Evolutionary conservation across 2,113 vertebrate genomes (phyloP).

Genomic region (Penelope pileata): DNA sequence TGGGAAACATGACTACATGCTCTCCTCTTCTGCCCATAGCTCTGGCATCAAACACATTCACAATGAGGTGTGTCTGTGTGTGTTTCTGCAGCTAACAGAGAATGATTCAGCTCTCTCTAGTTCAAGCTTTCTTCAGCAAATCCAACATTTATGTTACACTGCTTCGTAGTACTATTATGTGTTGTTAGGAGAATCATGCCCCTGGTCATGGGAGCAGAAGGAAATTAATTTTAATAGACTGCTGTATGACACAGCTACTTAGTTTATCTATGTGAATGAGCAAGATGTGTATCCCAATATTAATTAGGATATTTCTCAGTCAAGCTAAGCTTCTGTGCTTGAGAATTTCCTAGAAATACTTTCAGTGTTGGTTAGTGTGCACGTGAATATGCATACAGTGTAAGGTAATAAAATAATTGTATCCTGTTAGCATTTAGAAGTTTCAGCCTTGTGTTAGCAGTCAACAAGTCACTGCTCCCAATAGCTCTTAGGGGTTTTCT

Average conservation of each 20-base stretch:
- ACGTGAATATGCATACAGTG: rapidly evolving
- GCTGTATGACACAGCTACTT: background rate
- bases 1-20: background rate
- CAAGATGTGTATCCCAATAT: background rate
- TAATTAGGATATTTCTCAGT: background rate
- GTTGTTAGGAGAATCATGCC: conserved; percentile 17
- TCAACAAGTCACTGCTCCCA: background rate
- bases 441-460: rapidly evolving
- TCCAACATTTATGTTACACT: background rate
- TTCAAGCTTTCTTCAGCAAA: background rate
- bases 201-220: conserved; percentile 26
- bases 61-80: background rate
- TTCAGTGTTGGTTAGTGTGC: background rate
- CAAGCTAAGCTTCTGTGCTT: background rate
- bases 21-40: background rate
- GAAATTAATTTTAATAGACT: conserved; percentile 48
- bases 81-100: background rate
- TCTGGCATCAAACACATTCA: background rate
- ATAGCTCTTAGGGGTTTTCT: rapidly evolving
- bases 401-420: background rate
- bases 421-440: background rate
- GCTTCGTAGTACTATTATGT: background rate
- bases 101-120: background rate
- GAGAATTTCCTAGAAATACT: background rate
- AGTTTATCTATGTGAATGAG: background rate